Percentiles rank a stretch among this genome's conserved stretches.
Conservation (phyloP, 2,888 invertebrate species). For the Dicyrtoma fusca region DNA sequence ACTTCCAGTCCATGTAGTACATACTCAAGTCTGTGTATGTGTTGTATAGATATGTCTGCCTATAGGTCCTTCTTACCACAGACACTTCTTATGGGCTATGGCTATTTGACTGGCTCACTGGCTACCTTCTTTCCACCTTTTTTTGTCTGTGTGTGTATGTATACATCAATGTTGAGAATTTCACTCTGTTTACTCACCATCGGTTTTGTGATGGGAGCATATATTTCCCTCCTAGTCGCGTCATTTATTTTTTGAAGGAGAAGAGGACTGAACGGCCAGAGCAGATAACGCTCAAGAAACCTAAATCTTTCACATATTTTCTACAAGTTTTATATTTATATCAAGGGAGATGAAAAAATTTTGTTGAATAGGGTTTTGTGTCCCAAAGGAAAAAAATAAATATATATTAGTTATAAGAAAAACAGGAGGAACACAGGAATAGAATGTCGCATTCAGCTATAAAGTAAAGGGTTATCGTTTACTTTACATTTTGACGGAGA, state of each 20-base stretch:
- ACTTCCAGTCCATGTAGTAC: neutral
- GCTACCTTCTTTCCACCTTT: constrained; percentile 31
- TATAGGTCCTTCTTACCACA: constrained; percentile 22
- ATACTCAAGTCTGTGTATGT: neutral
- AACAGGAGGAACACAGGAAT: no score
- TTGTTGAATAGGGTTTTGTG: no score
- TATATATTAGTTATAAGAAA: neutral
- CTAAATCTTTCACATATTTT: neutral
- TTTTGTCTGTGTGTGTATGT: constrained; percentile 4
- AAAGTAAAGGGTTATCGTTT: constrained; percentile 29
- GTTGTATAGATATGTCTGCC: neutral
- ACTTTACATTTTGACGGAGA: constrained; percentile 5
- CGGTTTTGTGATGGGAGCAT: constrained; percentile 29
- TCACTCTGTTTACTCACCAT: constrained; percentile 32
- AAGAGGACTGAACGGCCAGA: neutral
- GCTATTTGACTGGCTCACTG: constrained; percentile 29
- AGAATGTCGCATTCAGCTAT: constrained; percentile 31
- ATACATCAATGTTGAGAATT: no score
- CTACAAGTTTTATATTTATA: no score
- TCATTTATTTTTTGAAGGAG: neutral
- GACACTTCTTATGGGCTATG: constrained; percentile 1
- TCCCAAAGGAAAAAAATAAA: no score
- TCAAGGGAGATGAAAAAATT: no score
- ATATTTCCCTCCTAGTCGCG: neutral
- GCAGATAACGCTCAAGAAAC: constrained; percentile 16